phyloP scores from a whole-genome alignment of 2,113 vertebrate species.

The Lathamus discolor region DNA sequence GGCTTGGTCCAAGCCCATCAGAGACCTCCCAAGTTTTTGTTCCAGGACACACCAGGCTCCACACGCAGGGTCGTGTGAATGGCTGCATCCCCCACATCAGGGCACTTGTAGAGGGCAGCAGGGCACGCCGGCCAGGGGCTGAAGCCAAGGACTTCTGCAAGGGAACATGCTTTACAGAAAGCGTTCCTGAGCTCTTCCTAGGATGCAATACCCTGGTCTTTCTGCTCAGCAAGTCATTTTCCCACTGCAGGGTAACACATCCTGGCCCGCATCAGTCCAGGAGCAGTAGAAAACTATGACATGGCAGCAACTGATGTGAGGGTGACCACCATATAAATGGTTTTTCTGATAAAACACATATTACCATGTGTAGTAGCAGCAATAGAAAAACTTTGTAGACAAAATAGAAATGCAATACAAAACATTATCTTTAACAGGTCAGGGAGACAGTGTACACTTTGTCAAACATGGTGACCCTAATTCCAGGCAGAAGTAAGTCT shows the following conservation, averaged over 20 bases:
- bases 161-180: not conserved
- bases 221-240: not conserved
- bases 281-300: not conserved
- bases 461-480: not conserved
- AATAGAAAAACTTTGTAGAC: not conserved
- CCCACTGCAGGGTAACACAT: not conserved
- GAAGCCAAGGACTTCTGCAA: slow-evolving; percentile 11
- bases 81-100: not conserved
- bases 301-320: not conserved
- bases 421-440: not conserved
- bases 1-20: slow-evolving; percentile 14
- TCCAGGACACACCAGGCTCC: not conserved
- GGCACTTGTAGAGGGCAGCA: not conserved
- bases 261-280: rapidly evolving
- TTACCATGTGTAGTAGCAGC: not conserved
- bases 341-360: not conserved
- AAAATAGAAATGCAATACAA: not conserved
- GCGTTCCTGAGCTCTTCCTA: not conserved
- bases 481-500: not conserved
- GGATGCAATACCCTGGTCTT: not conserved
- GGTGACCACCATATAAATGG: rapidly evolving
- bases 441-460: not conserved
- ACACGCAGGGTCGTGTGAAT: not conserved
- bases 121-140: not conserved
- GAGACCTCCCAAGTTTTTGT: slow-evolving; percentile 59